These are phyloP conservation scores for Mastomys natalensis DNA, from an alignment of 2,113 vertebrate species.

Conservation along the genomic window DNA sequence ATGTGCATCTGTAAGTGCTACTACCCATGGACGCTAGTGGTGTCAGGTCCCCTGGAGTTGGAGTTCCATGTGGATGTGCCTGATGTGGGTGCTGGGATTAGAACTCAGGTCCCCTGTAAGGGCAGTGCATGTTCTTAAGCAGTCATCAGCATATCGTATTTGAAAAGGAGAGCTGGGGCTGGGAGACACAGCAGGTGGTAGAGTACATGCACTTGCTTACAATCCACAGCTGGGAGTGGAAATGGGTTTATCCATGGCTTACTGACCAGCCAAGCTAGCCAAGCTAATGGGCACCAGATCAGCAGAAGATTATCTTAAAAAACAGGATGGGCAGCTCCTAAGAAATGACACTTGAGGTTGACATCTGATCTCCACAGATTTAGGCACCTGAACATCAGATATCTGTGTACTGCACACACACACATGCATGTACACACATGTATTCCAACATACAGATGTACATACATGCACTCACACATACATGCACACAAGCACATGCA, in stretches of 20 bases:
- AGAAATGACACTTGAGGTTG: neutral
- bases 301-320: neutral
- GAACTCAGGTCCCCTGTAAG: neutral
- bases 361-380: neutral
- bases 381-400: neutral
- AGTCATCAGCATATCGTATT: neutral
- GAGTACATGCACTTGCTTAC: neutral
- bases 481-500: fast-evolving
- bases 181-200: neutral
- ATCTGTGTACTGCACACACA: neutral
- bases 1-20: neutral
- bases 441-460: too few relatives aligned
- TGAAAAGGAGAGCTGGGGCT: neutral
- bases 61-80: neutral
- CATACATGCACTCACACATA: neutral
- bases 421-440: neutral
- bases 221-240: neutral
- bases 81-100: neutral
- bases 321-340: neutral
- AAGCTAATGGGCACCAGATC: neutral
- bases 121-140: neutral
- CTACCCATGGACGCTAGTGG: too few relatives aligned
- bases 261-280: neutral
- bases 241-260: neutral
- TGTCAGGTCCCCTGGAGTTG: neutral